Percentiles rank a stretch among this genome's conserved stretches.
Evolutionary conservation across 2,888 invertebrate species (phyloP).

Genomic region (Lasioglossum figueresi): DNA sequence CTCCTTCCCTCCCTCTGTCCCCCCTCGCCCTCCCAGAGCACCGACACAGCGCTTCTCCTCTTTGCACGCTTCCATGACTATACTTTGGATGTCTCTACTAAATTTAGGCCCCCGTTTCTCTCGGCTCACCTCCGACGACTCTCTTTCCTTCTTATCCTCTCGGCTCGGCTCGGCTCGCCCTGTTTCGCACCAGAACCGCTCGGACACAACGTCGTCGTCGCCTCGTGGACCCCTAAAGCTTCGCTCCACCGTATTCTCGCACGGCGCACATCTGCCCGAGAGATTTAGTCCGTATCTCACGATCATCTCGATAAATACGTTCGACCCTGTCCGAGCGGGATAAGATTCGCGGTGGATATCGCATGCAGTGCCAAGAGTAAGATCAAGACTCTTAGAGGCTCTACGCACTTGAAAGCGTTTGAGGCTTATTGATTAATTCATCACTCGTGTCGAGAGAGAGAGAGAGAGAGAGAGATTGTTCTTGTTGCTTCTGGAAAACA

Average conservation of each 20-base stretch:
- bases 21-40: background rate
- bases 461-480: too few species aligned
- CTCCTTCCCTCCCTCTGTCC: constrained; percentile 17
- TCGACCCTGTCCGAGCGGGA: background rate
- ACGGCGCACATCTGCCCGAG: constrained; percentile 40
- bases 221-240: constrained; percentile 58
- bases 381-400: too few species aligned
- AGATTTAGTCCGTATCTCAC: constrained; percentile 45
- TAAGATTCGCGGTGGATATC: background rate
- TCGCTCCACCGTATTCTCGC: constrained; percentile 68
- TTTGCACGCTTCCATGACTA: constrained; percentile 60
- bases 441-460: too few species aligned
- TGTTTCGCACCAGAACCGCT: constrained; percentile 27
- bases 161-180: background rate
- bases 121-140: constrained; percentile 20
- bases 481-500: background rate
- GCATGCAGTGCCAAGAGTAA: background rate
- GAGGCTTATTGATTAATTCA: background rate
- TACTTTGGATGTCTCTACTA: constrained; percentile 71
- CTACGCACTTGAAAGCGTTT: background rate
- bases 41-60: constrained; percentile 17
- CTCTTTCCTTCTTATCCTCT: constrained; percentile 8
- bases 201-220: constrained; percentile 43
- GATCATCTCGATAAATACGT: background rate
- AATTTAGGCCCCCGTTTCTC: constrained; percentile 67